Evolutionary conservation across 2,113 vertebrate species (phyloP).

Genomic region (Psilopogon haemacephalus): DNA sequence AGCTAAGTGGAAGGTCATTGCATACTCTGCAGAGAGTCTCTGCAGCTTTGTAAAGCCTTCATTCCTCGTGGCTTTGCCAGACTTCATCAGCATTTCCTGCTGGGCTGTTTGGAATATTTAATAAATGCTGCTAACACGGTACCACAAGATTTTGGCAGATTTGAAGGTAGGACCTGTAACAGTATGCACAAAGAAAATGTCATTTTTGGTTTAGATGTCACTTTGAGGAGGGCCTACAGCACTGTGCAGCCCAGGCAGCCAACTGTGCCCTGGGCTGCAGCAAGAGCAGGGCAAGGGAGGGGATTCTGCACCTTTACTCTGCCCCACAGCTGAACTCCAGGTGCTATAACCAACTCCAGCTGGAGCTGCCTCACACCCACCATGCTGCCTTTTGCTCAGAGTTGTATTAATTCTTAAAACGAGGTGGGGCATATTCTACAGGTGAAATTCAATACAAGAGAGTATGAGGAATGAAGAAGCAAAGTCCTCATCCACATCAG

Average conservation of each 20-base stretch:
- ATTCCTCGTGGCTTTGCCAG: neutral
- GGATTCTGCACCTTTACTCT: no score
- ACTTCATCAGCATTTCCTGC: neutral
- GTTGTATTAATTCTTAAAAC: neutral
- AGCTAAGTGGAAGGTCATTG: neutral
- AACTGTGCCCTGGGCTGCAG: no score
- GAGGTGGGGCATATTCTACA: neutral
- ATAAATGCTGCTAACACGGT: neutral
- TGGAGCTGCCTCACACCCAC: neutral
- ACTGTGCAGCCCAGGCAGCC: no score
- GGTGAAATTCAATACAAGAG: neutral
- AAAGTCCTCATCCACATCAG: neutral
- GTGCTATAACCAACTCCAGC: neutral
- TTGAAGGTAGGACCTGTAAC: neutral
- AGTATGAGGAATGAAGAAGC: neutral
- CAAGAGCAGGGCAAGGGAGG: no score
- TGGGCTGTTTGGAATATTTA: neutral
- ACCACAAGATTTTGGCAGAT: neutral
- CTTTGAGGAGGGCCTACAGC: neutral
- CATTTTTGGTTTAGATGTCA: neutral
- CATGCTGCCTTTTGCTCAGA: neutral
- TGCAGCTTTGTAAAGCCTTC: neutral
- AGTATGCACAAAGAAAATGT: neutral
- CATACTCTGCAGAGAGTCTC: neutral
- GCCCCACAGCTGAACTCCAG: neutral